A percentile compares a stretch with the other conserved stretches of the same genome.
phyloP scores from a whole-genome alignment of 2,113 vertebrate genomes.

The Crocuta crocuta region DNA sequence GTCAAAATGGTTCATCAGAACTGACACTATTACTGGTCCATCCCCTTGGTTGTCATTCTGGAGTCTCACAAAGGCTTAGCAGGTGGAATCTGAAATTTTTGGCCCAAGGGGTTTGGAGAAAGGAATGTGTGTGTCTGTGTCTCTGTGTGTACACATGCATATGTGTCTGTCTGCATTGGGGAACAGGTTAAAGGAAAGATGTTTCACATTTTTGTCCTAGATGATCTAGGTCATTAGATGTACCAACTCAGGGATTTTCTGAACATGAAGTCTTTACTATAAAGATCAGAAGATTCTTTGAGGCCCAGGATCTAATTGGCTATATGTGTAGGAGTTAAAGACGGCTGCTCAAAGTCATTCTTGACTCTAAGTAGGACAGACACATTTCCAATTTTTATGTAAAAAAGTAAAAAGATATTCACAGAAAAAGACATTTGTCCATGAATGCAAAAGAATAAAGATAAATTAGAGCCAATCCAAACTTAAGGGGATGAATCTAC shows the following conservation, averaged over 20 bases:
- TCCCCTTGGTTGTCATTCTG: background rate
- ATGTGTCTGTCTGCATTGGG: background rate
- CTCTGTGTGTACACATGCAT: too few relatives aligned
- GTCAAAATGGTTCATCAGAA: constrained; percentile 74
- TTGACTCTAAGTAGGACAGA: constrained; percentile 53
- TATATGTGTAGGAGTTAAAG: constrained; percentile 27
- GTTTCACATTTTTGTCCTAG: background rate
- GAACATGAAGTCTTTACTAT: background rate
- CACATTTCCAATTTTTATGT: constrained; percentile 4
- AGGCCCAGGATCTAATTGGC: constrained; percentile 16
- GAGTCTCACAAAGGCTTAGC: background rate
- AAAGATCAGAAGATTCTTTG: background rate
- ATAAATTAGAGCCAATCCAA: background rate
- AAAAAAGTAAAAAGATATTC: background rate
- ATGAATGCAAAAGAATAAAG: constrained; percentile 4
- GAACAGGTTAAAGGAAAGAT: background rate
- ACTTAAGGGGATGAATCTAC: background rate
- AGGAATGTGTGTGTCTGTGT: background rate
- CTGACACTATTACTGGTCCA: background rate
- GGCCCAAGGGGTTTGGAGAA: background rate
- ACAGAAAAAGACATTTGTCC: background rate
- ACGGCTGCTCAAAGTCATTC: background rate
- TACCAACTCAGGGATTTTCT: background rate
- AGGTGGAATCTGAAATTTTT: constrained; percentile 11
- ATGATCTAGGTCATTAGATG: background rate